Conservation (phyloP, 2,113 vertebrate genomes). For the Indicator maculatus region DNA sequence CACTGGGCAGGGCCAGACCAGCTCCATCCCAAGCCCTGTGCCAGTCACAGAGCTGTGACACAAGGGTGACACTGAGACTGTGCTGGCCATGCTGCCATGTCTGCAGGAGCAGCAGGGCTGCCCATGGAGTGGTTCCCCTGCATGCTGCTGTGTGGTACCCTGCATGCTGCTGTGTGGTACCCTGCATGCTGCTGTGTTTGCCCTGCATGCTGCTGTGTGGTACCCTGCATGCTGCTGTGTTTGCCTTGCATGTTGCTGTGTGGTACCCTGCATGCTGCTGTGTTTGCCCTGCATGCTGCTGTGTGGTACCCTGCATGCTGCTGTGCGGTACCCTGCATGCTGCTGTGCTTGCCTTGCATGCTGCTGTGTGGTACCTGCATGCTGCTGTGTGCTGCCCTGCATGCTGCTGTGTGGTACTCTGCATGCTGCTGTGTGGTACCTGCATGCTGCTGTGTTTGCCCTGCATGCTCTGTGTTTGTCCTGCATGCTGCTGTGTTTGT, state of each 20-base stretch:
- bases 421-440: too few species aligned
- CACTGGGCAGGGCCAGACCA: not conserved
- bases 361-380: too few species aligned
- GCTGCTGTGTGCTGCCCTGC: not conserved
- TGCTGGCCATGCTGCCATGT: not conserved
- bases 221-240: too few species aligned
- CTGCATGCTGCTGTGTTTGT: too few species aligned
- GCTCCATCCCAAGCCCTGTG: accelerated
- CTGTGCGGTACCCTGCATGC: too few species aligned
- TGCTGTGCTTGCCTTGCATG: too few species aligned
- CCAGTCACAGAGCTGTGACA: not conserved
- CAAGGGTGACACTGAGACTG: accelerated
- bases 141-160: not conserved
- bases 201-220: too few species aligned
- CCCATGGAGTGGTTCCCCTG: not conserved
- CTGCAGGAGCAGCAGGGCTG: not conserved
- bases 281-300: not conserved
- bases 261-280: too few species aligned
- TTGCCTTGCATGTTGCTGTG: too few species aligned
- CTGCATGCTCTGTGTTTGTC: too few species aligned
- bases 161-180: not conserved
- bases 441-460: too few species aligned
- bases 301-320: not conserved
- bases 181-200: too few species aligned
- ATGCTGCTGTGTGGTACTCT: not conserved